Conservation (phyloP, 1,140 invertebrate species). For the Oncopeltus fasciatus region DNA sequence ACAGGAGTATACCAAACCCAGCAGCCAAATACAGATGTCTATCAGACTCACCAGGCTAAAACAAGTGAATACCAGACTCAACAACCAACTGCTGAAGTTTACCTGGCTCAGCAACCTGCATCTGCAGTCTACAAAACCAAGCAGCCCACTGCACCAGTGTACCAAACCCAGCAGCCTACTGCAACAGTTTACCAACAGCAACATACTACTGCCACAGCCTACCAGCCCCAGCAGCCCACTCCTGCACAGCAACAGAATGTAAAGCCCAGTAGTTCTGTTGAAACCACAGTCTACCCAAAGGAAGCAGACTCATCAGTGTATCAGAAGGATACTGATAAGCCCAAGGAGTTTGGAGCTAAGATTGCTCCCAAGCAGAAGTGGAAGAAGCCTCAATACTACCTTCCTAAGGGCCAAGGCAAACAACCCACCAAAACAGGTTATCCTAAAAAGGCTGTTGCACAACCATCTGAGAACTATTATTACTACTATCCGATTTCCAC, state of each 20-base stretch:
- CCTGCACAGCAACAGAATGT: not conserved
- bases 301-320: too few species aligned
- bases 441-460: conserved; percentile 9
- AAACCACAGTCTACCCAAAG: not conserved
- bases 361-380: not conserved
- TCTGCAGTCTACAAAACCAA: too few species aligned
- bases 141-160: too few species aligned
- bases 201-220: not conserved
- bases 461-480: not conserved
- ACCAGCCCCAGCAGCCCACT: not conserved
- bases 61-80: too few species aligned
- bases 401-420: not conserved
- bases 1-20: too few species aligned
- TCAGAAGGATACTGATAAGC: not conserved
- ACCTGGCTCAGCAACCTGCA: too few species aligned
- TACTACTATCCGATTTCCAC: not conserved
- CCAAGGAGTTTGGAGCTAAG: not conserved
- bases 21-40: too few species aligned
- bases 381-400: conserved; percentile 6
- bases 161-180: not conserved
- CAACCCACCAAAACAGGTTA: conserved; percentile 11
- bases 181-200: not conserved
- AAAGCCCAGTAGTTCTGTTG: not conserved
- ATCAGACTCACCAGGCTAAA: too few species aligned
- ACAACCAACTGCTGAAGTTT: too few species aligned